Conservation (phyloP, 2,888 invertebrate genomes). For the Pharmacophagus antenor region DNA sequence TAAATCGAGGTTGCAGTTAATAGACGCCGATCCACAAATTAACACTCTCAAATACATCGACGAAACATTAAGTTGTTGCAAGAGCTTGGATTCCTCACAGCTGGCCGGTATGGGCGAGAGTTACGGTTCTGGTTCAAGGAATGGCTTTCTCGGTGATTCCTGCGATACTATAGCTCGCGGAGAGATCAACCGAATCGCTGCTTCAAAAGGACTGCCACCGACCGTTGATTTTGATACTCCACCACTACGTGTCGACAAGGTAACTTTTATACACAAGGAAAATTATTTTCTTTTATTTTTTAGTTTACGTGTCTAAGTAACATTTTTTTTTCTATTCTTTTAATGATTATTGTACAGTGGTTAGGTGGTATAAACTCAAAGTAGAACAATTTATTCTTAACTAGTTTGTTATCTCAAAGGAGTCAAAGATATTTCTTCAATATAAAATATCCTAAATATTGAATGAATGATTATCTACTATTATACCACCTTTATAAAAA, state of each 20-base stretch:
- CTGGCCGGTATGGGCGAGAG: conserved; percentile 75
- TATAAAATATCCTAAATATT: no score
- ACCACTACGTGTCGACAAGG: conserved; percentile 63
- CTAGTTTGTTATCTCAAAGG: no score
- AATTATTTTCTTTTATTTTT: no score
- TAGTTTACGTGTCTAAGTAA: no score
- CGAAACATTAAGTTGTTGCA: conserved; percentile 77
- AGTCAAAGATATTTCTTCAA: no score
- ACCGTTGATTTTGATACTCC: conserved; percentile 65
- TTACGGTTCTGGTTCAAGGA: conserved; percentile 63
- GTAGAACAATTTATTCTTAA: no score
- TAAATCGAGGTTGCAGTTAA: conserved; percentile 63
- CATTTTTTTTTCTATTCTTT: no score
- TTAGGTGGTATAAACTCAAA: no score
- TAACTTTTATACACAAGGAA: no score
- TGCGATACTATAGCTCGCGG: conserved; percentile 70
- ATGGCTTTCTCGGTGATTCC: conserved; percentile 71
- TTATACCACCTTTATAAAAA: no score
- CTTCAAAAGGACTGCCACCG: conserved; percentile 46
- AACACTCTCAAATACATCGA: conserved; percentile 83
- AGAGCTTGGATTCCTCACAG: conserved; percentile 73
- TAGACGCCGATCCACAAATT: conserved; percentile 76
- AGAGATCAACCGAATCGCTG: conserved; percentile 64
- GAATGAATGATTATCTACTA: no score
- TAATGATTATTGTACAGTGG: no score